Evolutionary conservation across 2,113 vertebrate genomes (phyloP).

Genomic region (Geococcyx californianus): DNA sequence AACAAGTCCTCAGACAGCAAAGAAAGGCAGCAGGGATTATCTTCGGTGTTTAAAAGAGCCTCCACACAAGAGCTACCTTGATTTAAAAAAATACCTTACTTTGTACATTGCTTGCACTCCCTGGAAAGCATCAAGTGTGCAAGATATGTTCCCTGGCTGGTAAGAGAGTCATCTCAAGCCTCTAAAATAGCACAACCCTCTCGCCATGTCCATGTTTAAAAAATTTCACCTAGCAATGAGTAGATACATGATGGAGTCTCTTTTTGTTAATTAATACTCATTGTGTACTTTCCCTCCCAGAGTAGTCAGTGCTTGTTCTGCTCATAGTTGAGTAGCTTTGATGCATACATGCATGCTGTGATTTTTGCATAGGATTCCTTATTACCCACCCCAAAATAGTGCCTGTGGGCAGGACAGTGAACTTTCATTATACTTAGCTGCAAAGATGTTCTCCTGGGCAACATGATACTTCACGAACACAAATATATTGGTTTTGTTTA

Average conservation of each 20-base stretch:
- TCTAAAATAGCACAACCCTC: background rate
- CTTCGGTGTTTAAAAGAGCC: background rate
- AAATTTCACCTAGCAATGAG: background rate
- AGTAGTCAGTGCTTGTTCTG: background rate
- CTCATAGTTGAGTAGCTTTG: background rate
- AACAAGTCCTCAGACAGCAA: background rate
- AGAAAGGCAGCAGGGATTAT: background rate
- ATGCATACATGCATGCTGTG: background rate
- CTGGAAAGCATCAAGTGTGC: background rate
- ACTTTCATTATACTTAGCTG: background rate
- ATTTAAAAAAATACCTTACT: background rate
- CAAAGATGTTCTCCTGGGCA: background rate
- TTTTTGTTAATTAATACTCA: background rate
- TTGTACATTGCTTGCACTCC: background rate
- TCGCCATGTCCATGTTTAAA: rapidly evolving
- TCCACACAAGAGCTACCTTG: background rate
- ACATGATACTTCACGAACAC: background rate
- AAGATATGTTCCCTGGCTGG: background rate
- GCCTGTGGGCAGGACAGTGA: background rate
- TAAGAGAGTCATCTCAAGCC: background rate
- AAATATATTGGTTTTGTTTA: background rate
- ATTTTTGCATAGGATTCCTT: background rate
- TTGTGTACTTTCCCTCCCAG: background rate
- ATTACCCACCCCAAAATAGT: background rate
- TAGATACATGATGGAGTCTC: background rate